phyloP scores from a whole-genome alignment of 2,113 vertebrate species.

The Heterotilapia buettikoferi region DNA sequence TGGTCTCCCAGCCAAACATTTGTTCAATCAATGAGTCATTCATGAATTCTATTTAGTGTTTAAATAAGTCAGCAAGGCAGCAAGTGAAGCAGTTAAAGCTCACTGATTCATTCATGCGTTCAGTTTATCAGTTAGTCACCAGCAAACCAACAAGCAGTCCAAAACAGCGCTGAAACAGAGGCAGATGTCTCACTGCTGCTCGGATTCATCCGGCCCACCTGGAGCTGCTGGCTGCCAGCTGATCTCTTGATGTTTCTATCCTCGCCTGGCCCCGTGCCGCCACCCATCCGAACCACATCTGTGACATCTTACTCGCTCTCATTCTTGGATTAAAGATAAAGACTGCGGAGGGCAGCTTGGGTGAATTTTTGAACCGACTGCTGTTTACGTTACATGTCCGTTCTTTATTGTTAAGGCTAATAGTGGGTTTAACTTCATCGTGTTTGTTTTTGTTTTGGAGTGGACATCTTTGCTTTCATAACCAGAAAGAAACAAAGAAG shows the following conservation, averaged over 20 bases:
- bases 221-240: slow-evolving; percentile 38
- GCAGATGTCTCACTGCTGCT: slow-evolving; percentile 15
- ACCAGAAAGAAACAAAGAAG: background rate
- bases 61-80: background rate
- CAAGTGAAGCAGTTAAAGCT: background rate
- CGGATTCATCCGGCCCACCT: slow-evolving; percentile 27
- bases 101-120: slow-evolving; percentile 22
- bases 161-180: background rate
- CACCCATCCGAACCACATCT: background rate
- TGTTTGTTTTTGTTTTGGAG: background rate
- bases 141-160: background rate
- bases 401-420: background rate
- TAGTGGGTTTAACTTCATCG: background rate
- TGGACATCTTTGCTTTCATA: background rate
- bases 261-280: background rate
- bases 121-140: background rate
- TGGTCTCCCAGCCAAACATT: slow-evolving; percentile 7
- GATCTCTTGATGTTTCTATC: slow-evolving; percentile 46
- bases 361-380: background rate
- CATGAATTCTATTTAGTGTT: background rate
- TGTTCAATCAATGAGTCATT: slow-evolving; percentile 33
- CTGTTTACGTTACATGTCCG: background rate
- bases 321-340: background rate
- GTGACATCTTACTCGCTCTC: background rate
- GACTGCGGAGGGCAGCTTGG: background rate